These are phyloP conservation scores for Podargus strigoides DNA, from an alignment of 2,797 vertebrate genomes.

Conservation along the genomic window DNA sequence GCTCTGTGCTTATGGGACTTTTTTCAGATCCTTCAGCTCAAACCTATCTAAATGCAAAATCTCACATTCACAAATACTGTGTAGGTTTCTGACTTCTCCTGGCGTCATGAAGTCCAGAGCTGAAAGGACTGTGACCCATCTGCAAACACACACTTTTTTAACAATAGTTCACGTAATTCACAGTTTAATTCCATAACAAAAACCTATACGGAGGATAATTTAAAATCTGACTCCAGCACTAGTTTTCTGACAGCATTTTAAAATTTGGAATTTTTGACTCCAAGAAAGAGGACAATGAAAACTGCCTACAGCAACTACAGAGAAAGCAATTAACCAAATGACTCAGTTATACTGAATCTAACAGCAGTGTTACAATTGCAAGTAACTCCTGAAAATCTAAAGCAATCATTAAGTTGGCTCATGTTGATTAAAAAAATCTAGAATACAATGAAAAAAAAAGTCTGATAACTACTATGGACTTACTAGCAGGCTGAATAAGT, in stretches of 20 bases:
- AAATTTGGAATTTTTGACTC: background rate
- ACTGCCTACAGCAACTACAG: background rate
- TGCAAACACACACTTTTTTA: slow-evolving; percentile 1
- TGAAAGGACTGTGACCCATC: background rate
- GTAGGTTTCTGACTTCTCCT: background rate
- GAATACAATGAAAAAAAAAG: background rate
- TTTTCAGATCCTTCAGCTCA: slow-evolving; percentile 59
- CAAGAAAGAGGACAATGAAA: background rate
- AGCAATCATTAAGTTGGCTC: background rate
- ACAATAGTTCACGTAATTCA: background rate
- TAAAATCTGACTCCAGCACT: background rate
- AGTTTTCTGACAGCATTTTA: background rate
- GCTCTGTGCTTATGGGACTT: slow-evolving; percentile 45
- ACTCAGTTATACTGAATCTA: background rate
- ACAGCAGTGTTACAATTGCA: background rate
- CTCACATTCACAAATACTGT: slow-evolving; percentile 24
- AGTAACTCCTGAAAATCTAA: background rate
- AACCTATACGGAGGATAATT: background rate
- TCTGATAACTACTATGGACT: background rate
- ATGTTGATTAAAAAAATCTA: background rate
- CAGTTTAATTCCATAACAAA: background rate
- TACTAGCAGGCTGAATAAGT: background rate
- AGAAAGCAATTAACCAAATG: background rate
- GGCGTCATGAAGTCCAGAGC: slow-evolving; percentile 5
- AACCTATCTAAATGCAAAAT: slow-evolving; percentile 59